Conservation (phyloP, 2,113 vertebrate genomes). For the Megalops atlanticus region DNA sequence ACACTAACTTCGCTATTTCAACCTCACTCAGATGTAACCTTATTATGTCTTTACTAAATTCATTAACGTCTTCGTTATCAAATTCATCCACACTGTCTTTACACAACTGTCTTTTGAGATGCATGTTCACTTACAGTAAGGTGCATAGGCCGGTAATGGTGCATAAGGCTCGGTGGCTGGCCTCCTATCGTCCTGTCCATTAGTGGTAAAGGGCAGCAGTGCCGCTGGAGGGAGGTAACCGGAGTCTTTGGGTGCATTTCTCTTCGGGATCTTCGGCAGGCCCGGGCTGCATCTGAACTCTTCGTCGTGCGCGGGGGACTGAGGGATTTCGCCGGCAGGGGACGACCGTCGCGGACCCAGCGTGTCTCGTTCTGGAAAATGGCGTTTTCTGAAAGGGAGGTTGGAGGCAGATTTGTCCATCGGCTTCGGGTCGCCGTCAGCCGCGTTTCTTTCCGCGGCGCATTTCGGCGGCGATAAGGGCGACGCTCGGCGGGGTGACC, state of each 20-base stretch:
- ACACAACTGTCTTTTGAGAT: too few species aligned
- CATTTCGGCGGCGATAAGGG: background rate
- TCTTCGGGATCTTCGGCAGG: background rate
- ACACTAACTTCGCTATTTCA: too few species aligned
- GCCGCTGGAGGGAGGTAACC: background rate
- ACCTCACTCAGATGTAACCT: too few species aligned
- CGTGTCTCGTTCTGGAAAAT: constrained; percentile 47
- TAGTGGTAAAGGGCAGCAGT: background rate
- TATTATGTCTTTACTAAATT: too few species aligned
- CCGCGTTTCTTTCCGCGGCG: background rate
- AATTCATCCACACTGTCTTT: too few species aligned
- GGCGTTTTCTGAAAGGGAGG: constrained; percentile 73
- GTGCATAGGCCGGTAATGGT: background rate
- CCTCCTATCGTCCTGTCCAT: background rate
- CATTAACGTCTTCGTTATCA: too few species aligned
- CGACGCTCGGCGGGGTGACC: background rate
- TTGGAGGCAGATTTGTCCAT: constrained; percentile 36
- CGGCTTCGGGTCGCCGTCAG: constrained; percentile 30
- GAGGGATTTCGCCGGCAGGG: background rate
- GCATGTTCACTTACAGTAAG: constrained; percentile 8
- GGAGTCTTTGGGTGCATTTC: background rate
- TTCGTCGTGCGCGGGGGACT: background rate
- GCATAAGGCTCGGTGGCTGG: background rate
- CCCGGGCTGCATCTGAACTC: background rate
- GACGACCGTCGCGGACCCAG: constrained; percentile 22